Conservation (phyloP, 2,113 vertebrate genomes). For the Rhinoptilus africanus region DNA sequence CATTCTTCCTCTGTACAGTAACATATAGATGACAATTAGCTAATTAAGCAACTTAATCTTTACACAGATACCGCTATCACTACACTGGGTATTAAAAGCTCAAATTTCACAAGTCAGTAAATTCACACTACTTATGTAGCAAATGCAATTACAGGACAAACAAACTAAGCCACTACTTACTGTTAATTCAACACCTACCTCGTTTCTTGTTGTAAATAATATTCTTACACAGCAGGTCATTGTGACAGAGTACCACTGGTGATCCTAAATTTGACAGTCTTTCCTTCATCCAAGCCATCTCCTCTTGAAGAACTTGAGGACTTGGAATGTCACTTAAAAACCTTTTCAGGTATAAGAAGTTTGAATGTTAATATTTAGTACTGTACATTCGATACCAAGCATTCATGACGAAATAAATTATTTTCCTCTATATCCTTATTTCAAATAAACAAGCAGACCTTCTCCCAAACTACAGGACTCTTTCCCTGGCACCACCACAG, state of each 20-base stretch:
- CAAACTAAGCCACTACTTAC: slow-evolving; percentile 39
- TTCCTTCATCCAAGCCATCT: slow-evolving; percentile 94
- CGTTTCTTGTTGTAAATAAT: slow-evolving; percentile 93
- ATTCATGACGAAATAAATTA: background rate
- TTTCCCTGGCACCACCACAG: background rate
- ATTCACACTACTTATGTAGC: background rate
- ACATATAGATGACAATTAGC: background rate
- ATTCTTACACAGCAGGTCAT: slow-evolving; percentile 98
- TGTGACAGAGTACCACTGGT: slow-evolving; percentile 97
- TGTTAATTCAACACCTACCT: slow-evolving; percentile 81
- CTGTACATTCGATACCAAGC: background rate
- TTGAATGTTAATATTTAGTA: background rate
- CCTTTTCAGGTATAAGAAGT: slow-evolving; percentile 68
- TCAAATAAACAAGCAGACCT: background rate
- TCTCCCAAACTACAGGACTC: background rate
- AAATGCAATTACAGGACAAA: background rate
- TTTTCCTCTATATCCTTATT: background rate
- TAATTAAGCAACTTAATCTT: background rate
- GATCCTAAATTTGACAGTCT: slow-evolving; percentile 89
- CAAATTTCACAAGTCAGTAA: background rate
- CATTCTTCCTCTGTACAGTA: background rate
- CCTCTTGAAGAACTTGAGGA: slow-evolving; percentile 82
- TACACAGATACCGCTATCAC: background rate
- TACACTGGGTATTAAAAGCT: background rate
- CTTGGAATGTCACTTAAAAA: slow-evolving; percentile 86